Evolutionary conservation across 2,113 vertebrate species (phyloP).

Genomic region (Atractosteus spatula): DNA sequence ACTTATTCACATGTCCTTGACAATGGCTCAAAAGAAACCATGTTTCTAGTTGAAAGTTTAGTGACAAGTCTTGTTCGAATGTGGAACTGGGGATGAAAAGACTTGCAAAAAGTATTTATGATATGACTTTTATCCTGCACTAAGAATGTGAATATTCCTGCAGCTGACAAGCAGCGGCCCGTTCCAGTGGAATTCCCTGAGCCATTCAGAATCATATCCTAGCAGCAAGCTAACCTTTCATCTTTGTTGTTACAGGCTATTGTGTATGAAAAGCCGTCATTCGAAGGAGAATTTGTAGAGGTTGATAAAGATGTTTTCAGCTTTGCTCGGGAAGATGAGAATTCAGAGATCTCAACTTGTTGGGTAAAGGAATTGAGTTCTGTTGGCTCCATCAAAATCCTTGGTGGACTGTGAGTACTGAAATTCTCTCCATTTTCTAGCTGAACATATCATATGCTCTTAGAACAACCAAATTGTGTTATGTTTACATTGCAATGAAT

Average conservation of each 20-base stretch:
- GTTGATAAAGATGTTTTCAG: conserved; percentile 67
- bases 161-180: not conserved
- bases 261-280: conserved; percentile 85
- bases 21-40: no score
- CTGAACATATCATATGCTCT: not conserved
- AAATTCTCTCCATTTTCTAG: not conserved
- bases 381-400: conserved; percentile 86
- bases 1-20: no score
- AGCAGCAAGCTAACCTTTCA: not conserved
- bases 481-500: not conserved
- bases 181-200: not conserved
- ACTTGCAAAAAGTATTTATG: no score
- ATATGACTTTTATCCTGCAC: not conserved
- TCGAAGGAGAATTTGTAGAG: conserved; percentile 77
- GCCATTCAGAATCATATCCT: not conserved
- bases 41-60: no score
- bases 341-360: conserved; percentile 20
- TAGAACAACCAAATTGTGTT: not conserved
- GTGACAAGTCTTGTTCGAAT: no score
- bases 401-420: conserved; percentile 83
- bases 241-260: conserved; percentile 61
- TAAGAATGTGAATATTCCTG: not conserved
- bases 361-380: conserved; percentile 47
- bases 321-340: conserved; percentile 46
- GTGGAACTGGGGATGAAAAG: no score